These are phyloP conservation scores for Microcebus jonahi DNA, from an alignment of 2,113 vertebrate genomes.

Conservation along the genomic window DNA sequence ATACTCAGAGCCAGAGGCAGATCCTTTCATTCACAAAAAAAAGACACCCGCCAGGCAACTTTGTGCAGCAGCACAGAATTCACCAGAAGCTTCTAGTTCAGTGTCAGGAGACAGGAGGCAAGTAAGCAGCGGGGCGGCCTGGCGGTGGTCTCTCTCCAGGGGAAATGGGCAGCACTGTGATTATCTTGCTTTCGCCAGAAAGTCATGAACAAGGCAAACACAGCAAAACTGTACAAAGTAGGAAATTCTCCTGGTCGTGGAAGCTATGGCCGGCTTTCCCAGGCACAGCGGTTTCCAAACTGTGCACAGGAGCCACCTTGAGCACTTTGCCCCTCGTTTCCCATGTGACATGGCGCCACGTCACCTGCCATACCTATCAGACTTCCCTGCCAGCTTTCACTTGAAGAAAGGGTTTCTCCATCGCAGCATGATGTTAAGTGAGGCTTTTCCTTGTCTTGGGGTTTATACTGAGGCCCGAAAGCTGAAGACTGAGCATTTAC, in stretches of 20 bases:
- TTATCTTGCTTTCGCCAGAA: not conserved
- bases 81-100: not conserved
- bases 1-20: not conserved
- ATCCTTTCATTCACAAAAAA: conserved; percentile 3
- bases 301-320: not conserved
- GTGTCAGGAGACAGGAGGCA: not conserved
- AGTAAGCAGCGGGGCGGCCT: not conserved
- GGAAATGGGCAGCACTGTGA: rapidly evolving
- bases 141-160: not conserved
- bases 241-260: not conserved
- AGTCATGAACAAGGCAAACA: not conserved
- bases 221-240: not conserved
- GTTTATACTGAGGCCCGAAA: not conserved
- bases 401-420: not conserved
- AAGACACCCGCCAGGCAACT: not conserved
- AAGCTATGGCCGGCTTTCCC: not conserved
- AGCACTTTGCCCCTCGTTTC: not conserved
- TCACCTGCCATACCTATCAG: not conserved
- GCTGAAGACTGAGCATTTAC: not conserved
- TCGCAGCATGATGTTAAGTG: not conserved
- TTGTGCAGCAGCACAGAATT: not conserved
- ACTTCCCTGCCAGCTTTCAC: not conserved
- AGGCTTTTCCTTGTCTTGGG: not conserved
- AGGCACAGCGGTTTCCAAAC: not conserved
- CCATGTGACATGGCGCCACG: rapidly evolving